A percentile compares a stretch with the other conserved stretches of the same genome.
phyloP scores from a whole-genome alignment of 1,140 invertebrate genomes.

The Pantala flavescens region DNA sequence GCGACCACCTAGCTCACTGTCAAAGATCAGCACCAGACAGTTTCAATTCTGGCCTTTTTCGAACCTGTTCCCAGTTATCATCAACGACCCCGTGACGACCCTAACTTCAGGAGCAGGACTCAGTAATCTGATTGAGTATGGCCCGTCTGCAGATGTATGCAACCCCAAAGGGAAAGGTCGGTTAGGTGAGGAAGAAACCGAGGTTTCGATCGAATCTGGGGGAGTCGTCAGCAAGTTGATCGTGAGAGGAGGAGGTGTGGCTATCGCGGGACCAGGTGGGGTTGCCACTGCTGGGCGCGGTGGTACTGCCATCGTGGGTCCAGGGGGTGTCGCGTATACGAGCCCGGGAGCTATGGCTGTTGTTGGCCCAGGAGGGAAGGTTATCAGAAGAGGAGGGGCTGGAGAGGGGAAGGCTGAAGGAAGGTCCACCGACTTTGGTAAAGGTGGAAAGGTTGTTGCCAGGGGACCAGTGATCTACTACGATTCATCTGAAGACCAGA shows the following conservation, averaged over 20 bases:
- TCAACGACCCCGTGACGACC: background rate
- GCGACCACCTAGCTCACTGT: background rate
- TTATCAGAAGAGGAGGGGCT: constrained; percentile 27
- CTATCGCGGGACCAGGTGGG: constrained; percentile 60
- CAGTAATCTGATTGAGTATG: constrained; percentile 45
- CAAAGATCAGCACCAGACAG: too few relatives aligned
- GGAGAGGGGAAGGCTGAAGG: constrained; percentile 26
- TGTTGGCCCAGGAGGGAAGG: constrained; percentile 46
- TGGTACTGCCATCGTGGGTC: constrained; percentile 61
- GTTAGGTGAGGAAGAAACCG: constrained; percentile 16
- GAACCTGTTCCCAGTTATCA: background rate
- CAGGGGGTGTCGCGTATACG: constrained; percentile 56
- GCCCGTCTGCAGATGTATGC: constrained; percentile 41
- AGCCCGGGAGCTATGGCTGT: constrained; percentile 55
- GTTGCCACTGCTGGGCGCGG: constrained; percentile 59
- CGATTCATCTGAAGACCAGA: constrained; percentile 31
- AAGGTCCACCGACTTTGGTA: constrained; percentile 27
- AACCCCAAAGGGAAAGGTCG: constrained; percentile 26
- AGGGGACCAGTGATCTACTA: constrained; percentile 57
- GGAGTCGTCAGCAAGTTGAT: constrained; percentile 45
- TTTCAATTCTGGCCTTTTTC: background rate
- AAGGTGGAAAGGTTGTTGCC: constrained; percentile 51
- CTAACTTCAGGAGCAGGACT: constrained; percentile 14
- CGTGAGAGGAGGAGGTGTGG: constrained; percentile 56
- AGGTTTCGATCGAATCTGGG: constrained; percentile 17